Evolutionary conservation across 2,888 invertebrate genomes (phyloP).

Genomic region (Clitarchus hookeri): DNA sequence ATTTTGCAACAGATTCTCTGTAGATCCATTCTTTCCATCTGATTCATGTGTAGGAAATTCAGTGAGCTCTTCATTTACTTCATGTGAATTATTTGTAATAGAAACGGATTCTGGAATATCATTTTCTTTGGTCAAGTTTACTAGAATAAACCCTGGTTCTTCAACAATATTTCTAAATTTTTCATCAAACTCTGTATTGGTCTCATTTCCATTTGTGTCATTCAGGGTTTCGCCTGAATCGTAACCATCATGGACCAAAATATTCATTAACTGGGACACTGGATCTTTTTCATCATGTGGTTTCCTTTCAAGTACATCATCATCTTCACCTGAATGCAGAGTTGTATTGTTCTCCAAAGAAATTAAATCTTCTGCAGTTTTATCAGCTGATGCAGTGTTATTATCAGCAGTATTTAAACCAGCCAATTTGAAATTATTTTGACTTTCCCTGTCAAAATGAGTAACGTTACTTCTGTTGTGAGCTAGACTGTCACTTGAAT

Average conservation of each 20-base stretch:
- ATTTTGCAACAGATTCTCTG: background rate
- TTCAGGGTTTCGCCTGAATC: background rate
- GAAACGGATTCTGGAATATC: background rate
- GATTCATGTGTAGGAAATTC: background rate
- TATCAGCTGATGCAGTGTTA: background rate
- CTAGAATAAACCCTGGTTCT: slow-evolving; percentile 17
- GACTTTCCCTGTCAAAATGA: too few relatives aligned
- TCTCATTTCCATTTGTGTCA: background rate
- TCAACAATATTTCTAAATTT: slow-evolving; percentile 6
- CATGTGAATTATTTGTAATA: background rate
- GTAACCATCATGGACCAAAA: background rate
- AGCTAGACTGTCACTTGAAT: background rate
- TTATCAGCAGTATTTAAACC: too few relatives aligned
- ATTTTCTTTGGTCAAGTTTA: slow-evolving; percentile 1
- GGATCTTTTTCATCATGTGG: slow-evolving; percentile 1
- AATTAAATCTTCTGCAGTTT: background rate
- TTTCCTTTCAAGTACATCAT: background rate
- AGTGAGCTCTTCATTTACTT: background rate
- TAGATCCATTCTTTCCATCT: background rate
- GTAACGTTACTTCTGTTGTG: background rate
- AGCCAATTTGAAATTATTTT: background rate
- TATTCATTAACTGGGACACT: background rate
- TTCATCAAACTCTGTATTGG: background rate
- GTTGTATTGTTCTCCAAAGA: background rate
- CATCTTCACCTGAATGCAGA: background rate